Conservation (phyloP, 2,113 vertebrate genomes). For the Plestiodon gilberti region DNA sequence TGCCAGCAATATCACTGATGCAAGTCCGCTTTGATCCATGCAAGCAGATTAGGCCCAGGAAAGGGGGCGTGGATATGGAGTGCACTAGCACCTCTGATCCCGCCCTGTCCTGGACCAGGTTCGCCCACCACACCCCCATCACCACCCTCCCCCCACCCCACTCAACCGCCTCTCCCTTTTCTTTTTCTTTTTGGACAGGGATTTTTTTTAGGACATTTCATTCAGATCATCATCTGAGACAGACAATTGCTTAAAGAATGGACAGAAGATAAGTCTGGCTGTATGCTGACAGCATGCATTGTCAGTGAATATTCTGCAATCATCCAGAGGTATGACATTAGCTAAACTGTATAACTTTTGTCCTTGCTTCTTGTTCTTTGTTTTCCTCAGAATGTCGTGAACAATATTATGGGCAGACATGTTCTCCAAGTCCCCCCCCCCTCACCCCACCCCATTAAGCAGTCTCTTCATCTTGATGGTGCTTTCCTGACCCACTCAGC, state of each 20-base stretch:
- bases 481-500: not conserved
- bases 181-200: not conserved
- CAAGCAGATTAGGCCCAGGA: no score
- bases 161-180: no score
- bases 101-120: no score
- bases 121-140: no score
- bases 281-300: not conserved
- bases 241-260: not conserved
- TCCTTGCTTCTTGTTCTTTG: not conserved
- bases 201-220: not conserved
- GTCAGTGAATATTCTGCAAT: not conserved
- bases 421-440: no score
- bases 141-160: no score
- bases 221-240: not conserved
- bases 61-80: no score
- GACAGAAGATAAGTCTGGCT: not conserved
- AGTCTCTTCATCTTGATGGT: not conserved
- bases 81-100: no score
- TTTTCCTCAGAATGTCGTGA: not conserved
- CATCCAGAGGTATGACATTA: not conserved
- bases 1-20: no score
- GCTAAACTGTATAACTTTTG: not conserved
- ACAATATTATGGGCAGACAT: not conserved
- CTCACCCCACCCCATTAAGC: not conserved
- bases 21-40: no score